phyloP scores from a whole-genome alignment of 2,797 vertebrate genomes.

The Cynodonichthys magdalenae region DNA sequence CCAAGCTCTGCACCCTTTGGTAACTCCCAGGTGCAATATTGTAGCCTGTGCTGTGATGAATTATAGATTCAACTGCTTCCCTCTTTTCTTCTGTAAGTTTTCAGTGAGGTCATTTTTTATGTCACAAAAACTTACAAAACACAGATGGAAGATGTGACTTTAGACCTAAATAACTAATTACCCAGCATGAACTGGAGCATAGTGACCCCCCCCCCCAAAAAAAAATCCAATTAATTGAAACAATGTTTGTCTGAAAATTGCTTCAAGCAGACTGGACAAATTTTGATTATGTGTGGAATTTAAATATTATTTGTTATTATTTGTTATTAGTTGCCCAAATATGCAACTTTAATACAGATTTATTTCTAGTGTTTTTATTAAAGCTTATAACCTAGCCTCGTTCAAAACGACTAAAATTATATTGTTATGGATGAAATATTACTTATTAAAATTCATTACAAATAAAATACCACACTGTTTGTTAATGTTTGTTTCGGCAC shows the following conservation, averaged over 20 bases:
- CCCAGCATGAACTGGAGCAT: neutral
- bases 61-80: constrained; percentile 42
- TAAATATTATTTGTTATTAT: neutral
- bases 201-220: neutral
- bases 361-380: neutral
- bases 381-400: neutral
- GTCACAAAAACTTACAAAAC: constrained; percentile 2
- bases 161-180: neutral
- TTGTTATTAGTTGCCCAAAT: constrained; percentile 5
- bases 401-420: neutral
- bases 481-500: neutral
- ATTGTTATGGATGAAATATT: neutral
- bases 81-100: neutral
- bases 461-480: neutral
- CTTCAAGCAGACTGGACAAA: neutral
- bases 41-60: constrained; percentile 26
- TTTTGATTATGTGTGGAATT: neutral
- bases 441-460: neutral
- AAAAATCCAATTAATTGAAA: no score
- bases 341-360: neutral
- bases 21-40: constrained; percentile 43
- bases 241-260: neutral
- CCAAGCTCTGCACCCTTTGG: constrained; percentile 1
- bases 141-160: neutral
- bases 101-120: constrained; percentile 4